Base-by-base conservation (phyloP, 2,888 invertebrate species). In the Amiota minor region DNA sequence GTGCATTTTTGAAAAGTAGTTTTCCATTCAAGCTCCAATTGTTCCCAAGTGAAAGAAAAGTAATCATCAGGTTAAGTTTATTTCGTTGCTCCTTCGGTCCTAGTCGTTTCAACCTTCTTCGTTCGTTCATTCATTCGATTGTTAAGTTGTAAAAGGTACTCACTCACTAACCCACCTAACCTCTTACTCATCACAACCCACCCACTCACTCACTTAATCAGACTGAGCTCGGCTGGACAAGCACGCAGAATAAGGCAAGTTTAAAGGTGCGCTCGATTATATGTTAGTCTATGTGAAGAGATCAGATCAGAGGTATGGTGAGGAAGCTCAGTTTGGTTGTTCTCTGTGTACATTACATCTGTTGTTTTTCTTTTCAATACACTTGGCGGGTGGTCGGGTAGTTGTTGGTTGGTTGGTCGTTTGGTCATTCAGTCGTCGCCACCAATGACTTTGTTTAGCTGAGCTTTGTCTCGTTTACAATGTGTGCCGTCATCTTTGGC, bases 11-110 rank as follows among this genome's bases (percentile, higher is more conserved):
- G 20, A 67, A 67, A 20, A 49, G 64, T 53, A 20, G 59, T 59
- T 68, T 68, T 68, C 23, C 67, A 68, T 68, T 68, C 50, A 50
- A n/a, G 23, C 50, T 68, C n/a, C 67, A 68, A 68, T 68, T 68
- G 67, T 68, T 68, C 67, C 67, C 67, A 68, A 68, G 67, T 68
- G 67, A 68, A 68, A 68, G 67, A 68, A 68, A 68, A 68, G 50
- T 68, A 68, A 68, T 68, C 67, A 68, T 68, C 67, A 68, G 53
- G 67, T 68, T 68, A 68, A 68, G 67, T 68, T 68, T 49, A 65
- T 65, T 65, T 65, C 47, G 65, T 65, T 62, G 35, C n/a, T 59
- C 6, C 35, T 35, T 35, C 35, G 35, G 35, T 35, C 35, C 35
- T 35, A 8, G 2, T 35, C 35, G 35, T 35, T 35, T 35, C 35